These are phyloP conservation scores for Melanotus villosus DNA, from an alignment of 2,888 invertebrate species.

Conservation along the genomic window DNA sequence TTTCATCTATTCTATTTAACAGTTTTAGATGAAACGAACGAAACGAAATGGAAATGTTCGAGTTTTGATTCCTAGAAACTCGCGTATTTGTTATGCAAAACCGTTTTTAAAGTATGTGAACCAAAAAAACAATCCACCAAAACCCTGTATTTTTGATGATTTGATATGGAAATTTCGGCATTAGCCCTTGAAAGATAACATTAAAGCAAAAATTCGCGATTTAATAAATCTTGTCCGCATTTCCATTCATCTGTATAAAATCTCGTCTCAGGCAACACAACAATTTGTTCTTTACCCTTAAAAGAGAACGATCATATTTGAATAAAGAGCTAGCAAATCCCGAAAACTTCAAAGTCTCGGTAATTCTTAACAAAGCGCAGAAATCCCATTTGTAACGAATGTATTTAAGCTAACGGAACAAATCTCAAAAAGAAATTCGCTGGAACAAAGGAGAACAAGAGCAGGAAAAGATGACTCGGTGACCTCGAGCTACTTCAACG, in stretches of 20 bases:
- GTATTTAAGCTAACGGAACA: conserved; percentile 32
- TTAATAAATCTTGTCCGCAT: conserved; percentile 7
- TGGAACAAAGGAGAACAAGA: conserved; percentile 22
- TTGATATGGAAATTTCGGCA: neutral
- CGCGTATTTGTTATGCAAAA: too few species aligned
- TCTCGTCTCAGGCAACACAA: neutral
- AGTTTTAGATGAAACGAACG: neutral
- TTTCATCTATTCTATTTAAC: conserved; percentile 22
- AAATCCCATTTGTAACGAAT: conserved; percentile 26
- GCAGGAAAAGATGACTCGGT: conserved; percentile 21
- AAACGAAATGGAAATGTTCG: too few species aligned
- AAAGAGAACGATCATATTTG: conserved; percentile 10
- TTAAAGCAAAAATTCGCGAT: neutral
- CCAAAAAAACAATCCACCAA: too few species aligned
- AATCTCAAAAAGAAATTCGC: conserved; percentile 28
- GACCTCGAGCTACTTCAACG: conserved; percentile 27
- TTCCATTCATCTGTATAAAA: neutral
- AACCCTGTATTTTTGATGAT: neutral
- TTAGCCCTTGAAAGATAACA: neutral
- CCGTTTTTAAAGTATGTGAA: too few species aligned
- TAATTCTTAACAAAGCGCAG: conserved; percentile 19
- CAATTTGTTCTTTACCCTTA: conserved; percentile 2
- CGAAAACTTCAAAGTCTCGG: conserved; percentile 24
- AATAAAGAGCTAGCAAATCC: conserved; percentile 18
- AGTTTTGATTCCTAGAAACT: too few species aligned